Evolutionary conservation across 2,113 vertebrate species (phyloP).

Genomic region (Rhipidura dahli): DNA sequence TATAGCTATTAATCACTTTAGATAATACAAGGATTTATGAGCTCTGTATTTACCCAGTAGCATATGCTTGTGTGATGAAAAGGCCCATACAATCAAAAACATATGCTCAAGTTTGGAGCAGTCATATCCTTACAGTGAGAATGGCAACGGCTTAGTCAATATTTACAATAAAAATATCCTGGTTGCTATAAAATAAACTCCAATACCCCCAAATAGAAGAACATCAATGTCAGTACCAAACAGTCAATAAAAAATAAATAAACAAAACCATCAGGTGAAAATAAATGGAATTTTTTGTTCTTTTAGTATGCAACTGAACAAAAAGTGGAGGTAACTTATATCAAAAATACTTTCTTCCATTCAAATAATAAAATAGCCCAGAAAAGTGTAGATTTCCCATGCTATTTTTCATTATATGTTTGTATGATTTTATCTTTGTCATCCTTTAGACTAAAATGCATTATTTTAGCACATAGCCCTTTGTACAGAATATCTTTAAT

Average conservation of each 20-base stretch:
- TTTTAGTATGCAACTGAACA: neutral
- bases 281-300: neutral
- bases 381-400: neutral
- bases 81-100: neutral
- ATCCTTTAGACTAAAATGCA: neutral
- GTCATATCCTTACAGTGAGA: neutral
- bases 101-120: neutral
- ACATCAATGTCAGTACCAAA: neutral
- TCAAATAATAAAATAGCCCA: neutral
- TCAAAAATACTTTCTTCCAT: neutral
- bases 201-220: neutral
- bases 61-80: neutral
- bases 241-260: neutral
- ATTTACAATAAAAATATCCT: neutral
- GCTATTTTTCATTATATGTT: neutral
- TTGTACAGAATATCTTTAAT: neutral
- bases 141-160: neutral
- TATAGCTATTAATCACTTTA: conserved; percentile 12
- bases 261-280: neutral
- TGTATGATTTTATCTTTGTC: neutral
- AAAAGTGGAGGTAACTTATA: neutral
- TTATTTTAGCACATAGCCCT: neutral
- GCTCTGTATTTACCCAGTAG: neutral
- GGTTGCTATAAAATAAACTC: neutral
- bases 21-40: neutral